Conservation (phyloP, 2,113 vertebrate genomes). For the Rhinichthys klamathensis region DNA sequence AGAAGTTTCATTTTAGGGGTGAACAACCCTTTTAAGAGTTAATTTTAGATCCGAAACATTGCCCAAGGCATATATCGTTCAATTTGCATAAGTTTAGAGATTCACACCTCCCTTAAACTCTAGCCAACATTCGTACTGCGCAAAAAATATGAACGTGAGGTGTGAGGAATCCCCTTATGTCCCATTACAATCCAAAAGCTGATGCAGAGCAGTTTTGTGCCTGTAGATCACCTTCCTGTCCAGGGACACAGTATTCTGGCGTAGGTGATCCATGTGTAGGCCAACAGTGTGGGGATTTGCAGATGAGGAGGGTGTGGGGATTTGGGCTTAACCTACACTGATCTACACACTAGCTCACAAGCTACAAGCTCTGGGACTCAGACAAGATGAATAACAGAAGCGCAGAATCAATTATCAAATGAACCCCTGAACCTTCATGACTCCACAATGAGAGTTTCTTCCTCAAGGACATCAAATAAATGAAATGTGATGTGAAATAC, state of each 20-base stretch:
- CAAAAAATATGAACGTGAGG: background rate
- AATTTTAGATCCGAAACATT: background rate
- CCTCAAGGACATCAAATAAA: background rate
- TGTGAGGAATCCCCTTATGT: background rate
- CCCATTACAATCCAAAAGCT: background rate
- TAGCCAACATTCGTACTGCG: background rate
- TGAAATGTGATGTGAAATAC: background rate
- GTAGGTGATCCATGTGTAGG: slow-evolving; percentile 60
- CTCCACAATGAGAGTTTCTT: background rate
- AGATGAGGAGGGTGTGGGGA: slow-evolving; percentile 59
- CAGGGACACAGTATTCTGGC: slow-evolving; percentile 50
- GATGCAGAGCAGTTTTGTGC: background rate
- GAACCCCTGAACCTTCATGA: background rate
- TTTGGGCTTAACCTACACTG: slow-evolving; percentile 65
- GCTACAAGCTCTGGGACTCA: slow-evolving; percentile 26
- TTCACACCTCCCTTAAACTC: background rate
- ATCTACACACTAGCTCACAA: slow-evolving; percentile 66
- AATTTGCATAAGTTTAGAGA: background rate
- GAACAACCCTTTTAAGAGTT: too few relatives aligned
- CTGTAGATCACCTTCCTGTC: too few relatives aligned
- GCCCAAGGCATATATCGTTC: background rate
- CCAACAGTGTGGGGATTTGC: slow-evolving; percentile 66
- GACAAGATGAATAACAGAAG: slow-evolving; percentile 24
- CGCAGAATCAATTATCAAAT: slow-evolving; percentile 51
- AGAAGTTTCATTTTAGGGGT: background rate